These are phyloP conservation scores for Amorpha juglandis DNA, from an alignment of 2,888 invertebrate species.

Conservation along the genomic window DNA sequence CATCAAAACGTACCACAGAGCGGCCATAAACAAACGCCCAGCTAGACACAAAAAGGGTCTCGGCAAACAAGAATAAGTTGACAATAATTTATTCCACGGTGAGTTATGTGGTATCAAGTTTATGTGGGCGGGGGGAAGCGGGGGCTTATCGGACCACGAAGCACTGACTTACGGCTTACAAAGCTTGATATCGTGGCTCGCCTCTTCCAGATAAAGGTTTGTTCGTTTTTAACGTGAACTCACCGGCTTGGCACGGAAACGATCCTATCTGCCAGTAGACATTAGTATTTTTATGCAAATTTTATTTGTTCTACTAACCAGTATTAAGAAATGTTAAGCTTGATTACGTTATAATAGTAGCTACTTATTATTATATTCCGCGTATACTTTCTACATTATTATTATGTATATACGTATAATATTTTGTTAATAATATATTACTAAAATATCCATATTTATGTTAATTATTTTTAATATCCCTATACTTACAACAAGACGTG, in stretches of 20 bases:
- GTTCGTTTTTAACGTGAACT: constrained; percentile 26
- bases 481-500: too few relatives aligned
- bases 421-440: too few relatives aligned
- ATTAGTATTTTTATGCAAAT: background rate
- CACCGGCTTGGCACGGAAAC: background rate
- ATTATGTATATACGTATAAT: too few relatives aligned
- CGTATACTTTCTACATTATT: too few relatives aligned
- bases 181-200: constrained; percentile 30
- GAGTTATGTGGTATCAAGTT: constrained; percentile 78
- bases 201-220: constrained; percentile 29
- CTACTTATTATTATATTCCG: too few relatives aligned
- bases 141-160: constrained; percentile 48
- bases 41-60: constrained; percentile 63
- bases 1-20: constrained; percentile 9
- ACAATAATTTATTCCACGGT: constrained; percentile 75
- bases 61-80: constrained; percentile 67
- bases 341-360: too few relatives aligned
- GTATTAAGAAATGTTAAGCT: too few relatives aligned
- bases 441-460: too few relatives aligned
- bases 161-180: constrained; percentile 30
- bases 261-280: constrained; percentile 4
- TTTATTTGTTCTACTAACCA: background rate
- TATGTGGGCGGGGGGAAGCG: constrained; percentile 64
- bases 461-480: too few relatives aligned
- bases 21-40: constrained; percentile 21